Conservation (phyloP, 2,888 invertebrate genomes). For the Drosophila multiciliata region DNA sequence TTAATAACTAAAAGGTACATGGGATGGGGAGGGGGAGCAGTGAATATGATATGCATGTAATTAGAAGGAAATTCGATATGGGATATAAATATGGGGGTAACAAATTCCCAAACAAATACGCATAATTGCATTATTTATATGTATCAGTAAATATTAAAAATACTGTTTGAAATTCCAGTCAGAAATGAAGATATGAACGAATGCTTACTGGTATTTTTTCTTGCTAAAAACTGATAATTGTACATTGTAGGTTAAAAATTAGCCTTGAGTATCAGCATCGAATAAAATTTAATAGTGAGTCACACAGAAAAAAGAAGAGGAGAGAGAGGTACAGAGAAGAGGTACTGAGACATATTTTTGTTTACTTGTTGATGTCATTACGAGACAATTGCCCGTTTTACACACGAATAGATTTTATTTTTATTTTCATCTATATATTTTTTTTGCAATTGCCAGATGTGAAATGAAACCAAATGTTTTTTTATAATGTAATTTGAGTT, state of each 20-base stretch:
- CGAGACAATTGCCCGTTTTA: slow-evolving; percentile 58
- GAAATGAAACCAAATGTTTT: slow-evolving; percentile 56
- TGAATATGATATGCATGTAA: slow-evolving; percentile 16
- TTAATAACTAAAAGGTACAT: neutral
- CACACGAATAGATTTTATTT: slow-evolving; percentile 17
- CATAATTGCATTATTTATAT: neutral
- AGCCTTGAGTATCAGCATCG: slow-evolving; percentile 39
- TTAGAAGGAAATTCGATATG: slow-evolving; percentile 4
- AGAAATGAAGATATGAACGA: slow-evolving; percentile 3
- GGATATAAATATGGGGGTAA: neutral
- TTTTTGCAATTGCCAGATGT: slow-evolving; percentile 43
- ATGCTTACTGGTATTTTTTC: slow-evolving; percentile 2
- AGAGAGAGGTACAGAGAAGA: slow-evolving; percentile 8
- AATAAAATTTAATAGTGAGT: slow-evolving; percentile 45
- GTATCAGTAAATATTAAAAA: neutral
- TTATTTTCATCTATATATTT: neutral
- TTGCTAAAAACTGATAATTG: slow-evolving; percentile 28
- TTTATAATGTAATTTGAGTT: slow-evolving; percentile 68
- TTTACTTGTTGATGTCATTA: slow-evolving; percentile 47
- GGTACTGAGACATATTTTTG: slow-evolving; percentile 24
- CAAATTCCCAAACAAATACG: neutral
- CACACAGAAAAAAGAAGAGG: slow-evolving; percentile 14
- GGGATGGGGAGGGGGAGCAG: neutral
- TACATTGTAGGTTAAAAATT: slow-evolving; percentile 15
- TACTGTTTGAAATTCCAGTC: neutral